Conservation (phyloP, 2,888 invertebrate genomes). For the Oscheius sp. region DNA sequence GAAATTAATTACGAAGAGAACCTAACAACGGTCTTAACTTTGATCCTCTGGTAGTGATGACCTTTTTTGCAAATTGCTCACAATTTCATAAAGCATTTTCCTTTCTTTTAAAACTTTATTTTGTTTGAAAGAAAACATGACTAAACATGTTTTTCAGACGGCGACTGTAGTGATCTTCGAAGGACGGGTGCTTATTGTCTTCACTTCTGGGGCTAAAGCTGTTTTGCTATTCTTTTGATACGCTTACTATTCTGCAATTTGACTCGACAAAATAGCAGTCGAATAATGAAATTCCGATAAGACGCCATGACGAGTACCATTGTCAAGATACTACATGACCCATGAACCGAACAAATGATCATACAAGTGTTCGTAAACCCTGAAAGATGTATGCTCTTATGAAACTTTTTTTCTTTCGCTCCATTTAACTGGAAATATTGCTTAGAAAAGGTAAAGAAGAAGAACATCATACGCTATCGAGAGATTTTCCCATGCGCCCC, state of each 20-base stretch:
- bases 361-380: constrained; percentile 13
- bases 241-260: not conserved
- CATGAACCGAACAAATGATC: constrained; percentile 1
- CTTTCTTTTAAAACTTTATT: too few relatives aligned
- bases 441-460: too few relatives aligned
- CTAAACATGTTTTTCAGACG: too few relatives aligned
- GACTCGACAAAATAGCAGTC: not conserved
- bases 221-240: too few relatives aligned
- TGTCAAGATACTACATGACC: constrained; percentile 4
- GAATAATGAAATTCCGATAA: not conserved
- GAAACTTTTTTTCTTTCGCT: not conserved
- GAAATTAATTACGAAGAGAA: not conserved
- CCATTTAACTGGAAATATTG: too few relatives aligned
- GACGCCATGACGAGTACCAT: constrained; percentile 3
- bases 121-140: too few relatives aligned
- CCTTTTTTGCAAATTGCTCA: too few relatives aligned
- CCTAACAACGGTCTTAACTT: too few relatives aligned
- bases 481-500: too few relatives aligned
- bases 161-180: not conserved
- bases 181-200: not conserved
- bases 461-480: too few relatives aligned
- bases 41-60: too few relatives aligned
- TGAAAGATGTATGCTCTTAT: not conserved
- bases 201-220: not conserved
- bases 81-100: too few relatives aligned